Percentiles rank a stretch among this genome's conserved stretches.
phyloP scores from a whole-genome alignment of 2,888 invertebrate genomes.

The Xiphydria camelus region DNA sequence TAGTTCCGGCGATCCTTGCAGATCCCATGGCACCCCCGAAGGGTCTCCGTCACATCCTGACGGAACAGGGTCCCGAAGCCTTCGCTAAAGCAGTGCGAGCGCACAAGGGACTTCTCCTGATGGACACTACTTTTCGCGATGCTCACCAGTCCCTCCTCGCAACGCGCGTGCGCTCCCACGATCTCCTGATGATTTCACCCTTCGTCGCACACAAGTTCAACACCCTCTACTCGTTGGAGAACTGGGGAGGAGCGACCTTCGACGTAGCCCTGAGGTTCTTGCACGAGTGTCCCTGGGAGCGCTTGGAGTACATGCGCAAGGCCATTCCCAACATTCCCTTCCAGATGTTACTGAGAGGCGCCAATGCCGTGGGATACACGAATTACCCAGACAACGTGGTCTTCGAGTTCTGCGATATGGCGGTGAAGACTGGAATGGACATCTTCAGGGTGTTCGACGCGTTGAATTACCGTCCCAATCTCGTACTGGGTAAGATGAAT shows the following conservation, averaged over 20 bases:
- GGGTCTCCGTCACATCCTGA: slow-evolving; percentile 85
- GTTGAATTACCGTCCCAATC: slow-evolving; percentile 95
- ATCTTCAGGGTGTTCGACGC: slow-evolving; percentile 98
- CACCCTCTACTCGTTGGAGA: slow-evolving; percentile 88
- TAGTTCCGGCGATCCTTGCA: no score
- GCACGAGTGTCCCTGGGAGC: slow-evolving; percentile 99
- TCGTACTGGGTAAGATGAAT: slow-evolving; percentile 80
- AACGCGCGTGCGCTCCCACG: slow-evolving; percentile 91
- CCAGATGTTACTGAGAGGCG: slow-evolving; percentile 97
- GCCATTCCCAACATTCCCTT: slow-evolving; percentile 97
- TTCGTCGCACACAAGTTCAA: slow-evolving; percentile 93
- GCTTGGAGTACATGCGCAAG: slow-evolving; percentile 89
- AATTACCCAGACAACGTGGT: slow-evolving; percentile 99
- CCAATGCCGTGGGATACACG: slow-evolving; percentile 98
- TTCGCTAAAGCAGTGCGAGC: slow-evolving; percentile 93
- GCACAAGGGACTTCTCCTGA: slow-evolving; percentile 85
- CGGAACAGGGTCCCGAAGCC: slow-evolving; percentile 87
- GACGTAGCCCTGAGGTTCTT: slow-evolving; percentile 95
- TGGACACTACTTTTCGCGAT: slow-evolving; percentile 98
- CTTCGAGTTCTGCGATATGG: slow-evolving; percentile 93
- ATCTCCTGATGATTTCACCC: slow-evolving; percentile 88
- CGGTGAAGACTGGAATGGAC: slow-evolving; percentile 97
- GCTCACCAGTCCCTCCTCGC: slow-evolving; percentile 98
- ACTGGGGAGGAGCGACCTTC: slow-evolving; percentile 99
- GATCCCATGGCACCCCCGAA: slow-evolving; percentile 68